Conservation (phyloP, 2,888 invertebrate genomes). For the Pterostichus madidus region DNA sequence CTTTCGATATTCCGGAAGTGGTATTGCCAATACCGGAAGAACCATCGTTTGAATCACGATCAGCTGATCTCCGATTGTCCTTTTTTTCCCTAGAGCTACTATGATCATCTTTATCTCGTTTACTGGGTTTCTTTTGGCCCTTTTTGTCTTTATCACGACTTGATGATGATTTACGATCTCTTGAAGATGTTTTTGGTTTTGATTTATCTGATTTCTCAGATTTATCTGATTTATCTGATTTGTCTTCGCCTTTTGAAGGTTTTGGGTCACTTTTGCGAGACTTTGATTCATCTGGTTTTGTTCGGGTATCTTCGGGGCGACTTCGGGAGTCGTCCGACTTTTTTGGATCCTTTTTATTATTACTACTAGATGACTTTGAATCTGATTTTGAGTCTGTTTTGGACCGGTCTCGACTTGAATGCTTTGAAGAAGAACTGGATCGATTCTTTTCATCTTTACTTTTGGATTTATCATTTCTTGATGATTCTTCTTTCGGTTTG, state of each 20-base stretch:
- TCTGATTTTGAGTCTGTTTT: slow-evolving; percentile 71
- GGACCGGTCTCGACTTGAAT: slow-evolving; percentile 69
- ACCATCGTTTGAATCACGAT: slow-evolving; percentile 89
- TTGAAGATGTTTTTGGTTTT: slow-evolving; percentile 69
- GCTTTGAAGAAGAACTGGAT: slow-evolving; percentile 72
- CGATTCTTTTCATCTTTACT: slow-evolving; percentile 68
- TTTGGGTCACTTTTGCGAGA: slow-evolving; percentile 69
- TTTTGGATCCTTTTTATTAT: too few species aligned
- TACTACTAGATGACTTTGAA: slow-evolving; percentile 70
- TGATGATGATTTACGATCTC: slow-evolving; percentile 69
- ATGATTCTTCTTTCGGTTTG: slow-evolving; percentile 68
- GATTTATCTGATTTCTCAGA: slow-evolving; percentile 61
- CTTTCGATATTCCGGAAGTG: slow-evolving; percentile 72
- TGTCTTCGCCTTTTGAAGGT: slow-evolving; percentile 69
- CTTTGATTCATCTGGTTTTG: too few species aligned
- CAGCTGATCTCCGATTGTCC: slow-evolving; percentile 86
- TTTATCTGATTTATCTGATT: slow-evolving; percentile 10
- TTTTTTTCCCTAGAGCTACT: slow-evolving; percentile 83
- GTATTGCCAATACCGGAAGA: slow-evolving; percentile 76
- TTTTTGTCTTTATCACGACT: slow-evolving; percentile 70
- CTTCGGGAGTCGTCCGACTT: too few species aligned
- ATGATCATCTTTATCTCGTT: slow-evolving; percentile 85
- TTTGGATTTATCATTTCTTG: slow-evolving; percentile 66
- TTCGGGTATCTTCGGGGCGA: too few species aligned
- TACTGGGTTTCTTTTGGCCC: slow-evolving; percentile 76